These are phyloP conservation scores for Bubo blakistoni DNA, from an alignment of 2,113 vertebrate genomes.

Conservation along the genomic window DNA sequence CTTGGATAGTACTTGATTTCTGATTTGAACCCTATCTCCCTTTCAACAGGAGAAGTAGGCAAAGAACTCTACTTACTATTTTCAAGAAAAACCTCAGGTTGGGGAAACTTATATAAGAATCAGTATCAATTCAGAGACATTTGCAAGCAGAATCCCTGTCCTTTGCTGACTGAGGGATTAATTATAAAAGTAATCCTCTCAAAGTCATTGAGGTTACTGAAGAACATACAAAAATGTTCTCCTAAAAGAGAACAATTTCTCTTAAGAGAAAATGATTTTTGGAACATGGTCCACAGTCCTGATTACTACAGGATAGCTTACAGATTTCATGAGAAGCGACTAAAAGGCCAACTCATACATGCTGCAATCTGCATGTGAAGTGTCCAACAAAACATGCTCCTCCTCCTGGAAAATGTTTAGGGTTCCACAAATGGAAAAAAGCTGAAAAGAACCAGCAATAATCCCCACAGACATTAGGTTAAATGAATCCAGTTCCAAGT, in stretches of 20 bases:
- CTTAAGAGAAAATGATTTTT: neutral
- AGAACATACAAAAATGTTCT: neutral
- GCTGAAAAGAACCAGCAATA: neutral
- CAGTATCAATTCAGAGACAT: neutral
- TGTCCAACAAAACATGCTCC: neutral
- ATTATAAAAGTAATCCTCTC: neutral
- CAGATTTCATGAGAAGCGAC: neutral
- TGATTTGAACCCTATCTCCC: neutral
- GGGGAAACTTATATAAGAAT: neutral
- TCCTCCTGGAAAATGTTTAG: neutral
- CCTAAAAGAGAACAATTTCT: neutral
- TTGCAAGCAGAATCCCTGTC: neutral
- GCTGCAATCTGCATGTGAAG: neutral
- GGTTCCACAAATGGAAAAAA: neutral
- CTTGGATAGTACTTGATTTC: too few relatives aligned
- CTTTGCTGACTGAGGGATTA: neutral
- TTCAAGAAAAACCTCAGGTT: neutral
- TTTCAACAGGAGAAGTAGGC: neutral
- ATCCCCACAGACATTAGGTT: neutral
- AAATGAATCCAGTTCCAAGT: neutral
- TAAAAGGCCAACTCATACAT: neutral
- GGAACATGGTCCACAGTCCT: neutral
- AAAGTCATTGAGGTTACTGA: neutral
- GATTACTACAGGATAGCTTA: neutral
- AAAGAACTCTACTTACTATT: neutral